Evolutionary conservation across 2,888 invertebrate species (phyloP), one percentile per base, ranked within the genome.

Genomic region (Anaspis maculata): DNA sequence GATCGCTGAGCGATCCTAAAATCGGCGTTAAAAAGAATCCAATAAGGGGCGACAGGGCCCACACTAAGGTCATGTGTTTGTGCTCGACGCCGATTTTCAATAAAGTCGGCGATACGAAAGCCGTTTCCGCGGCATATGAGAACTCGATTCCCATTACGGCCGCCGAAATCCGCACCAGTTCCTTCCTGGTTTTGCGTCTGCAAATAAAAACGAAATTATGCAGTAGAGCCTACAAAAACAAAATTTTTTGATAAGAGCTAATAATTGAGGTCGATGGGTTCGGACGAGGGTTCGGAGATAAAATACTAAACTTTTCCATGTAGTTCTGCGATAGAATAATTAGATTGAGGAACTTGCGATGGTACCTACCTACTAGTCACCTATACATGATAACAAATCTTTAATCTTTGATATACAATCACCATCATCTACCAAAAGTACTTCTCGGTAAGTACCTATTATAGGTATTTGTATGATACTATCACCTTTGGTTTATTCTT

Each of bases 121-220:
- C 95, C 0, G 95, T 96, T 68, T 96, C 95, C 0, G 94, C 95
- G 0, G 96, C 92, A 59, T 96, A 96, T 0, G 95, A 92, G 66
- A 96, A 91, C 62, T 96, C 95, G 36, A 96, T 94, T 2, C 96
- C 95, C 85, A 92, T 94, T 1, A 96, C 94, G 1, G 92, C 92
- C 1, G 92, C 86, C 12, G 92, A 94, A 44, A 95, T 79, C 6
- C 89, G 73, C 45, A 92, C 77, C 47, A 95, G 66, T 61, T 94
- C 91, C 29, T 72, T 66, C 11, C 86, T 72, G 9, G 82, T 80
- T 69, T 91, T 91, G 44, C 73, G 70, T 64, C 89, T 89, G 60
- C 5, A 6, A 9, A 9, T 9, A 19, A 9, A 19, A 19, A 6
- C 5, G 9, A 19, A 19, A 6, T 19, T 19, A 19, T 19, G 5